phyloP scores from a whole-genome alignment of 2,113 vertebrate species.

The Pantherophis guttatus region DNA sequence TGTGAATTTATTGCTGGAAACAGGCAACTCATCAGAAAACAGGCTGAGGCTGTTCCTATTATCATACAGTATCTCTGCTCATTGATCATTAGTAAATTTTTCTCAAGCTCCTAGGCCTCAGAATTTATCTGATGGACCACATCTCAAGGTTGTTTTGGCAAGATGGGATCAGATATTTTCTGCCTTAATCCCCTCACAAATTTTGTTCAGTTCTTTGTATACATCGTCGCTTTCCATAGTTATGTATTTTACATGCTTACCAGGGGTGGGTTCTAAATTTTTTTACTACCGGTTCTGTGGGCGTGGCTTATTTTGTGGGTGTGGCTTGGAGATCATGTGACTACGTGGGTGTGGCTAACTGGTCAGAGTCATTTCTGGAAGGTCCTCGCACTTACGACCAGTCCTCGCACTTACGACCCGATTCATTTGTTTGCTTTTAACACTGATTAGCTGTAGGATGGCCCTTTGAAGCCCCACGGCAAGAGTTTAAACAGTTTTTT shows the following conservation, averaged over 20 bases:
- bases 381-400: too few relatives aligned
- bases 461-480: too few relatives aligned
- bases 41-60: slow-evolving; percentile 35
- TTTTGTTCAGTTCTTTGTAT: not conserved
- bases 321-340: too few relatives aligned
- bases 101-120: not conserved
- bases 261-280: too few relatives aligned
- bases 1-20: slow-evolving; percentile 18
- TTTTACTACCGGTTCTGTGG: too few relatives aligned
- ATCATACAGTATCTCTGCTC: not conserved
- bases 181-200: not conserved
- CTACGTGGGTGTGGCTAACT: too few relatives aligned
- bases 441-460: too few relatives aligned
- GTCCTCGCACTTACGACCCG: too few relatives aligned
- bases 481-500: too few relatives aligned
- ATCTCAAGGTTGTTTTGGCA: not conserved
- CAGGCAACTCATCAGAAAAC: slow-evolving; percentile 35
- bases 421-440: too few relatives aligned
- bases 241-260: not conserved
- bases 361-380: too few relatives aligned
- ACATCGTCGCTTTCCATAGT: not conserved
- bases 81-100: not conserved
- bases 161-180: not conserved
- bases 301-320: too few relatives aligned
- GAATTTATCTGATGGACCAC: not conserved